Evolutionary conservation across 2,797 vertebrate genomes (phyloP).

Genomic region (Siniperca obscura): DNA sequence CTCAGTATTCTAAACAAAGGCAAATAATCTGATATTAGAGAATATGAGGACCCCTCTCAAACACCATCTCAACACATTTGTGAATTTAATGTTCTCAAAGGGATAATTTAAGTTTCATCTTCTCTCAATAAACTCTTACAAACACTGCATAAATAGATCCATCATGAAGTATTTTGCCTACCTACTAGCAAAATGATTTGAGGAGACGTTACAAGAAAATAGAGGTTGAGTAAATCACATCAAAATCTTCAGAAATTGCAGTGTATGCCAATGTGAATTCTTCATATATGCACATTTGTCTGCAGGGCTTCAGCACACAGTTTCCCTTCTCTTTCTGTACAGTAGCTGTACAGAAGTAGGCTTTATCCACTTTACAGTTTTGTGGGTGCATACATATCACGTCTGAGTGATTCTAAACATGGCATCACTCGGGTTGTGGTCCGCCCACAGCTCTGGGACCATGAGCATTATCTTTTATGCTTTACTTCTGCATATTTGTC

Average conservation of each 20-base stretch:
- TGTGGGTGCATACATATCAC: conserved; percentile 27
- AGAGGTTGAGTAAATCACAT: background rate
- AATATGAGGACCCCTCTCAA: background rate
- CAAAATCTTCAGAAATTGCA: background rate
- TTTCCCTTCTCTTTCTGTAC: conserved; percentile 5
- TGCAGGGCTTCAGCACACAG: conserved; percentile 13
- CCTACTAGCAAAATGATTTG: background rate
- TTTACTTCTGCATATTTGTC: conserved; percentile 70
- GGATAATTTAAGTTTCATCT: background rate
- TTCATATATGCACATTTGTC: background rate
- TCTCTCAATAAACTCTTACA: conserved; percentile 1
- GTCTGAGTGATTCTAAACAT: conserved; percentile 29
- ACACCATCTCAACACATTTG: background rate
- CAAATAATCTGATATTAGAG: background rate
- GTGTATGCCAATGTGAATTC: conserved; percentile 5
- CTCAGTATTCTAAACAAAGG: background rate
- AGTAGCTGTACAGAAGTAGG: background rate
- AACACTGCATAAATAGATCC: background rate
- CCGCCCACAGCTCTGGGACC: conserved; percentile 40
- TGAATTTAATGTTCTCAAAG: background rate
- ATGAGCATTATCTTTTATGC: conserved; percentile 52
- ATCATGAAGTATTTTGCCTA: background rate
- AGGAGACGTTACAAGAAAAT: background rate
- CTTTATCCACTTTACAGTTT: conserved; percentile 16
- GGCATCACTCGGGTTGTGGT: conserved; percentile 2